Base-by-base conservation (phyloP, 2,113 vertebrate species). In the Cyprinodon brontotheroides region DNA sequence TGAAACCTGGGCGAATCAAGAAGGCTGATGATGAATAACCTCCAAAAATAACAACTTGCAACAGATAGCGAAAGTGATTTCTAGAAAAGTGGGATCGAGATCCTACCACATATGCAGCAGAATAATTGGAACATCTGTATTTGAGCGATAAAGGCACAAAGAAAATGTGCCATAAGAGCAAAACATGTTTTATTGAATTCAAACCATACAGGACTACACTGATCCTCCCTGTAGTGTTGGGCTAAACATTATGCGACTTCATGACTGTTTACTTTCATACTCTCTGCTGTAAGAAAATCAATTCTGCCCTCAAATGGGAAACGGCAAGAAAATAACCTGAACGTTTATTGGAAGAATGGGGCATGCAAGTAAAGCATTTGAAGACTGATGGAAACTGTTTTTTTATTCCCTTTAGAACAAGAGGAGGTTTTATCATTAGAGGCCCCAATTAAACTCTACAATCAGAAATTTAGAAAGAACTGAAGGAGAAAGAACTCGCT, bases 81-180 rank as follows among this genome's bases (percentile, higher is more conserved):
- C 36, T 83, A 82, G 84, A 88, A 78, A 17, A 0, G 72, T 68
- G 76, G 83, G 77, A 77, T 74, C 53, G 66, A 29, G 84, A 84
- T 89, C 79, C 80, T 84, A 81, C 82, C 81, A 83, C 79, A 17
- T 38, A 41, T 10, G 50, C 11, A n/a, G 67, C 62, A 0, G 1
- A 64, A 40, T 14, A 40, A 37, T 0, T 63, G 47, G 78, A 72
- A 86, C 59, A 61, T 9, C 70, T 68, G 65, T 80, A 73, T 72
- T 50, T 68, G 70, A 70, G 61, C 38, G 65, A 77, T 0, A 64
- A 72, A 41, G 84, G 79, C 36, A 82, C 64, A 69, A 82, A 80
- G 29, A 9, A 65, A 15, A 4, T 65, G 71, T 57, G 41, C 66
- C 65, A 29, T 66, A n/a, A 45, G n/a, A 14, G 11, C n/a, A 6